These are phyloP conservation scores for Synergus laeviventris DNA, from an alignment of 2,888 invertebrate species.

Conservation along the genomic window DNA sequence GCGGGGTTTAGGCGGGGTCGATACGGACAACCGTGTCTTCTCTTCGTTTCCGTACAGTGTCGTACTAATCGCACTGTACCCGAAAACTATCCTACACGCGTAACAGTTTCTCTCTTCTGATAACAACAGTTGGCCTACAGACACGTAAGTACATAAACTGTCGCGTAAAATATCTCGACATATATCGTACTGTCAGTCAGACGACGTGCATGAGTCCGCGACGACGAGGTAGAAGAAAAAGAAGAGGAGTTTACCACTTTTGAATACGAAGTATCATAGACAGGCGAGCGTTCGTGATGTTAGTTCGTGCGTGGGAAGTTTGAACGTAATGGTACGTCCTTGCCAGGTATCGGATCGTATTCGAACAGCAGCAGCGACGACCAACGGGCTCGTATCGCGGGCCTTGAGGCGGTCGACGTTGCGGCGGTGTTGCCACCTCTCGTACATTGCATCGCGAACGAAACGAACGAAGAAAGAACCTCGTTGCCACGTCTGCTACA, in stretches of 20 bases:
- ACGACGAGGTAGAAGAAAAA: conserved; percentile 20
- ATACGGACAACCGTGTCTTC: conserved; percentile 63
- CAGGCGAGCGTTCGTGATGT: conserved; percentile 21
- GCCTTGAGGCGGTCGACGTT: conserved; percentile 49
- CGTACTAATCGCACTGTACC: conserved; percentile 61
- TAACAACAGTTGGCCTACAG: conserved; percentile 40
- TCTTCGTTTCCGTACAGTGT: conserved; percentile 63
- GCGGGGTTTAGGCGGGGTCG: conserved; percentile 74
- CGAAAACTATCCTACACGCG: conserved; percentile 47
- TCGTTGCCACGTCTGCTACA: conserved; percentile 51
- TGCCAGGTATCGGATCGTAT: conserved; percentile 52
- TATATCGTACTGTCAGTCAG: conserved; percentile 18
- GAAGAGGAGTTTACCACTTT: conserved; percentile 38
- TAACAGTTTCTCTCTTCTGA: conserved; percentile 42
- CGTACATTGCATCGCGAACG: conserved; percentile 42
- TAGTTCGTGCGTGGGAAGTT: conserved; percentile 39
- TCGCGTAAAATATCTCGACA: neutral
- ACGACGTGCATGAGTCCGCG: neutral
- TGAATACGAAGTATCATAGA: conserved; percentile 36
- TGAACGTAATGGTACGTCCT: conserved; percentile 60
- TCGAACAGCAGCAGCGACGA: conserved; percentile 49
- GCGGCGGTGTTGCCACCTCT: conserved; percentile 65
- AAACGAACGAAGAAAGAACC: conserved; percentile 39
- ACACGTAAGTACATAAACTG: conserved; percentile 34
- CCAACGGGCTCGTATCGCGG: conserved; percentile 48